phyloP scores from a whole-genome alignment of 2,113 vertebrate genomes.

The Pseudopodoces humilis region DNA sequence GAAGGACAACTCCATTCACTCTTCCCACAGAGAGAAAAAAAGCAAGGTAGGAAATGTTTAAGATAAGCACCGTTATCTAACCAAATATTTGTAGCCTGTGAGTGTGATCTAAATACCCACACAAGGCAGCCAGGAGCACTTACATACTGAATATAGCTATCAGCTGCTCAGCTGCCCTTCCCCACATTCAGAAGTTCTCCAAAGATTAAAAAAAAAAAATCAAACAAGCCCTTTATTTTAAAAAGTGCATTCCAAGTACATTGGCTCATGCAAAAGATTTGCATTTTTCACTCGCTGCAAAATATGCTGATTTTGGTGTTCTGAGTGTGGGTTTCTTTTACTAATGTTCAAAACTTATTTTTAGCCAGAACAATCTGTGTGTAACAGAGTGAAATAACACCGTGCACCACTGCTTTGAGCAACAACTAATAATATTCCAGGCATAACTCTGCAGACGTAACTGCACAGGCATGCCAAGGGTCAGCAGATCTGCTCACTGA shows the following conservation, averaged over 20 bases:
- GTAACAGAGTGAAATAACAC: constrained; percentile 46
- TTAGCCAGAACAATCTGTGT: constrained; percentile 17
- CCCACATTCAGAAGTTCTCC: background rate
- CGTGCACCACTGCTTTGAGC: constrained; percentile 3
- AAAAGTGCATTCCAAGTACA: background rate
- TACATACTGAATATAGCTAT: constrained; percentile 15
- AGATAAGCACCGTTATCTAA: constrained; percentile 34
- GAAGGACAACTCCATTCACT: constrained; percentile 51
- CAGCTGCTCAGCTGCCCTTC: background rate
- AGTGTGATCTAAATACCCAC: constrained; percentile 27
- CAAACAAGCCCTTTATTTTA: background rate
- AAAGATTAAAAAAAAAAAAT: background rate
- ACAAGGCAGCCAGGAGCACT: background rate
- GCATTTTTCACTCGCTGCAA: background rate
- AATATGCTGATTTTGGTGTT: background rate
- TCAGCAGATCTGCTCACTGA: constrained; percentile 59
- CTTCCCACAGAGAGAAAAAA: constrained; percentile 60
- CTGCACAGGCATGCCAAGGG: constrained; percentile 53
- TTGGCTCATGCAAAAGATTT: background rate
- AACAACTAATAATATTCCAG: constrained; percentile 49
- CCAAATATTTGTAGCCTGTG: constrained; percentile 19
- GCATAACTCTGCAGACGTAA: constrained; percentile 46
- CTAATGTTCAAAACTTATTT: constrained; percentile 45
- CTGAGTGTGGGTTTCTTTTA: background rate
- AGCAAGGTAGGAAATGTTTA: constrained; percentile 75